Percentiles rank a stretch among this genome's conserved stretches.
Conservation (phyloP, 2,113 vertebrate species). For the Rhombomys opimus region DNA sequence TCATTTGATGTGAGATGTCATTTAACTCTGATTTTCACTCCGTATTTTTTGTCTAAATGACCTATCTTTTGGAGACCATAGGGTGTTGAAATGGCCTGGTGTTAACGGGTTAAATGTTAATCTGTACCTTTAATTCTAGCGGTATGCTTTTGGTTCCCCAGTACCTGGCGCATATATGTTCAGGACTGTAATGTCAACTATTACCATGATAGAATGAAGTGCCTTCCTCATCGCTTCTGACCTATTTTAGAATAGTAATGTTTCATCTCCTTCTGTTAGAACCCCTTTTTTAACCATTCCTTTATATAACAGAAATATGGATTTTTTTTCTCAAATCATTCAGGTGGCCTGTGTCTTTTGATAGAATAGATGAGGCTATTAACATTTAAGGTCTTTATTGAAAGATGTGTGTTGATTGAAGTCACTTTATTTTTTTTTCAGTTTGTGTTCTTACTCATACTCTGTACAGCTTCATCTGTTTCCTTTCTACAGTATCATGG, state of each 20-base stretch:
- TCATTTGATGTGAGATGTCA: neutral
- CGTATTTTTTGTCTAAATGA: neutral
- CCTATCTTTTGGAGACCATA: neutral
- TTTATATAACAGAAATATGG: neutral
- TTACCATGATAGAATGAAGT: neutral
- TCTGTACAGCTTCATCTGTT: neutral
- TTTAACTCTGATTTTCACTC: neutral
- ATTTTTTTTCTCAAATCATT: neutral
- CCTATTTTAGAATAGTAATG: neutral
- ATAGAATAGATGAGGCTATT: neutral
- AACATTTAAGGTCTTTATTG: neutral
- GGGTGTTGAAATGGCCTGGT: neutral
- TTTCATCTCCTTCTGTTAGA: too few relatives aligned
- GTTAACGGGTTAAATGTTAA: neutral
- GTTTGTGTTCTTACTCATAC: neutral
- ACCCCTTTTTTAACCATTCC: neutral
- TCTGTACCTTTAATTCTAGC: neutral
- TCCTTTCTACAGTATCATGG: neutral
- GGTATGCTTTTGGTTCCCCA: neutral
- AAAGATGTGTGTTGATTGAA: neutral
- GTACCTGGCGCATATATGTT: neutral
- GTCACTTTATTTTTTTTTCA: neutral
- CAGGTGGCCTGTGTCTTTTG: neutral
- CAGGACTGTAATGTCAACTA: neutral
- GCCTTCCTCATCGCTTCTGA: neutral